Base-by-base conservation (phyloP, 2,888 invertebrate genomes). In the Euclidia mi region DNA sequence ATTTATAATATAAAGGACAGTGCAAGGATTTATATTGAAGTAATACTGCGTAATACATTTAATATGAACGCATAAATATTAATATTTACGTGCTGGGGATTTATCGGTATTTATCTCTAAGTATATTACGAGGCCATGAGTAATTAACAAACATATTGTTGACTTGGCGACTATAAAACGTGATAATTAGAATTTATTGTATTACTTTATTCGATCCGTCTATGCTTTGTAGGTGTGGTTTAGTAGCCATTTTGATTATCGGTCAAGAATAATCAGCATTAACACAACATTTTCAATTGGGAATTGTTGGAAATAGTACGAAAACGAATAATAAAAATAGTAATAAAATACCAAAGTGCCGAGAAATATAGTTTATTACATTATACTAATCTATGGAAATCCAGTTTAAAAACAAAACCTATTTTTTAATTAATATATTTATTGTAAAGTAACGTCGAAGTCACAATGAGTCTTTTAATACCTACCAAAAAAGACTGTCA, bases 141-240 rank as follows among this genome's bases (percentile, higher is more conserved):
- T 60, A 60, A 70, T 70, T 51, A 66, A 42, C 49, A 42, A 46
- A 56, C 37, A 63, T 58, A 56, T 44, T 57, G 41, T 70, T 57
- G 44, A 63, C 55, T 57, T 47, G 44, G 31, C 48, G 40, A 70
- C 37, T 9, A 34, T 25, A 25, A 34, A 25, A 40, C 20, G 40
- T 20, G 17, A 18, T n/a, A 6, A 17, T 7, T 9, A 14, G 7
- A 7, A 34, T 14, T 15, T 14, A 34, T 12, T 14, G 1, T 14
- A 9, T 1, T 6, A 12, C 14, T 15, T 14, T 14, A 12, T 14
- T 34, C 9, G 9, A n/a, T 32, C 11, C 11, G 4, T 32, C 3
- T n/a, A n/a, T 11, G 2, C n/a, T 32, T 32, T 7, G 29, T 2
- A 32, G 32, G 3, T 32, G 32, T 3, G 32, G 32, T 11, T n/a